Evolutionary conservation across 2,113 vertebrate genomes (phyloP).

Genomic region (Spermophilus dauricus): DNA sequence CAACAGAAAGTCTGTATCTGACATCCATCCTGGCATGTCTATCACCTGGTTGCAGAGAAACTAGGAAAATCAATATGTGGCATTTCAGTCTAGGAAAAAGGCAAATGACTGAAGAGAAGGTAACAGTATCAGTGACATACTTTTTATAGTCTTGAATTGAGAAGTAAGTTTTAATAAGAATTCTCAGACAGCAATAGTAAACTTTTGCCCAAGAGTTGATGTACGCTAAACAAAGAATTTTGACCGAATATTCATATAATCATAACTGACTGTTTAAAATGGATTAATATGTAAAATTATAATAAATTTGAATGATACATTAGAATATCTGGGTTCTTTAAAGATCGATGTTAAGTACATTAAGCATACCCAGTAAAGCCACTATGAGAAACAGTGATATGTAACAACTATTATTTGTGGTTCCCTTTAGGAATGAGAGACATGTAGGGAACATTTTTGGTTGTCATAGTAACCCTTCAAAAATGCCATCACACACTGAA

Average conservation of each 20-base stretch:
- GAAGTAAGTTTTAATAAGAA: slow-evolving; percentile 45
- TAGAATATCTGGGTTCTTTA: slow-evolving; percentile 7
- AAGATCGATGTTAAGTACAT: slow-evolving; percentile 33
- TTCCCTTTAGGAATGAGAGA: not conserved
- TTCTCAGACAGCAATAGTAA: not conserved
- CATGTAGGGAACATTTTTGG: not conserved
- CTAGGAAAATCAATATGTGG: not conserved
- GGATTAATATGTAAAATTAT: slow-evolving; percentile 21
- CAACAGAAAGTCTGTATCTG: not conserved
- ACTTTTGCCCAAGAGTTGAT: not conserved
- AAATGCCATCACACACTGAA: not conserved
- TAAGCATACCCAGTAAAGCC: not conserved
- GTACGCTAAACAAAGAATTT: not conserved
- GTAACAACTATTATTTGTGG: not conserved
- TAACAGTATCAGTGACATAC: not conserved
- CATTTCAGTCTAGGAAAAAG: slow-evolving; percentile 43
- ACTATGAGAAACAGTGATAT: not conserved
- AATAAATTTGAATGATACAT: not conserved
- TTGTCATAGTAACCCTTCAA: slow-evolving; percentile 35
- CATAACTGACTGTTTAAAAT: not conserved
- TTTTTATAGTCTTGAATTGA: not conserved
- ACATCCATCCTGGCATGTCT: not conserved
- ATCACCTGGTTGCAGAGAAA: not conserved
- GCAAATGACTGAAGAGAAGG: not conserved
- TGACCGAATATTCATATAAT: slow-evolving; percentile 4